Base-by-base conservation (phyloP, 1,140 invertebrate species). In the Panonychus citri region DNA sequence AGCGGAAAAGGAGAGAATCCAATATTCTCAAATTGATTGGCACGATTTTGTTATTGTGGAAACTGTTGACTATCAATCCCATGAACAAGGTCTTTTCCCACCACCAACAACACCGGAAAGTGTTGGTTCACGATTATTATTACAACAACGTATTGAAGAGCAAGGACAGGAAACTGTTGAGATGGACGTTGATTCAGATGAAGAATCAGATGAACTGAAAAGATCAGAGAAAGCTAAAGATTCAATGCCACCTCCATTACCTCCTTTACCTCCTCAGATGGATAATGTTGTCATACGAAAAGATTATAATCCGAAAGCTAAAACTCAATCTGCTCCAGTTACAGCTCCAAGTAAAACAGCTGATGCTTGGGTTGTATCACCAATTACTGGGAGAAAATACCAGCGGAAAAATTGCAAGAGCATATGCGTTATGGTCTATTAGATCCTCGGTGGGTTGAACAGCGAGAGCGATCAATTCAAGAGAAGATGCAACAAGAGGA, bases 41-140 rank as follows among this genome's bases (percentile, higher is more conserved):
- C 95, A 99, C 67, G 93, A 98, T 71, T 99, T 99, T 74, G 93
- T 98, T 2, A 91, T 99, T 0, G 95, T 99, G 0, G 94, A 99
- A 71, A 98, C 93, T 0, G 93, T 99, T 0, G 95, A 99, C 69
- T 99, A 97, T 70, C 88, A 96, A 62, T 83, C 86, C 1, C 88
- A 87, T 65, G 94, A 99, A 72, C 80, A 82, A 13, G 90, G 71
- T 17, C 68, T 73, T 67, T 91, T 94, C 65, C 93, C 90, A 21
- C 86, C 91, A 8, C 93, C 93, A 0, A 98, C 93, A 0, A 96
- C 86, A 28, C 89, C 93, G 0, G 82, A 89, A 61, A 89, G 96
- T 73, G 93, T 98, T 2, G 93, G 93, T 1, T 88, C 89, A 8
- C 73, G 91, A 58, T 81, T 95, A 40, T 70, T 98, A 0, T 83